A percentile compares a stretch with the other conserved stretches of the same genome.
phyloP scores from a whole-genome alignment of 1,140 invertebrate species.

The Akabosia matsudoensis region DNA sequence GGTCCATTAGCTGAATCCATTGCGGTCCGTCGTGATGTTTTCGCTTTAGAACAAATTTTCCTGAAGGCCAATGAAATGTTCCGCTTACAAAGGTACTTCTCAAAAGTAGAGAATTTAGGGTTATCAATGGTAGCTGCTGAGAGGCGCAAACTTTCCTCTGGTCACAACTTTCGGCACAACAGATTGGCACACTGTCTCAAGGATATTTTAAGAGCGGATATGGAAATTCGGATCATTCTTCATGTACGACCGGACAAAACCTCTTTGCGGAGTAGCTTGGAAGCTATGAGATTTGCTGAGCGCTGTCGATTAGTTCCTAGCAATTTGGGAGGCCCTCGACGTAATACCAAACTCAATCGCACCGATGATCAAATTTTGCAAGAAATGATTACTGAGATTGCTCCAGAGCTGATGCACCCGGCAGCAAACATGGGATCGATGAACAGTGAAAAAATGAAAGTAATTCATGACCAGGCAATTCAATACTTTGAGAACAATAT shows the following conservation, averaged over 20 bases:
- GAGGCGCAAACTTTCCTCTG: not conserved
- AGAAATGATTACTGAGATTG: constrained; percentile 7
- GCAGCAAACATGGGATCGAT: not conserved
- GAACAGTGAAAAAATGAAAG: not conserved
- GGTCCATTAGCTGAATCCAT: constrained; percentile 32
- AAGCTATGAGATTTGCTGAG: constrained; percentile 35
- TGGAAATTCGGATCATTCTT: constrained; percentile 33
- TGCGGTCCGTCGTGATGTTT: constrained; percentile 29
- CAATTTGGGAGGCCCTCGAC: not conserved
- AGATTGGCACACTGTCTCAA: constrained; percentile 41
- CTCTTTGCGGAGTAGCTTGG: constrained; percentile 15
- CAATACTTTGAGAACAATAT: not conserved
- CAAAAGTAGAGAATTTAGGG: not conserved
- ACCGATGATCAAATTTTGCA: constrained; percentile 18
- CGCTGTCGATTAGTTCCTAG: constrained; percentile 18
- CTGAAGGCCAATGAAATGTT: constrained; percentile 18
- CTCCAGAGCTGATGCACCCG: not conserved
- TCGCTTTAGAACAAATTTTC: constrained; percentile 37
- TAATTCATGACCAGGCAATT: constrained; percentile 8
- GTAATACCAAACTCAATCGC: not conserved
- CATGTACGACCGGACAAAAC: constrained; percentile 35
- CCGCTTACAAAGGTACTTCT: not conserved
- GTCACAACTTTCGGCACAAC: constrained; percentile 34
- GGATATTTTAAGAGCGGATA: constrained; percentile 28
- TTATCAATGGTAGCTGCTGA: not conserved